Percentiles rank a stretch among this genome's conserved stretches.
These are phyloP conservation scores for Phortica okadai DNA, from an alignment of 2,888 invertebrate genomes.

Conservation along the genomic window DNA sequence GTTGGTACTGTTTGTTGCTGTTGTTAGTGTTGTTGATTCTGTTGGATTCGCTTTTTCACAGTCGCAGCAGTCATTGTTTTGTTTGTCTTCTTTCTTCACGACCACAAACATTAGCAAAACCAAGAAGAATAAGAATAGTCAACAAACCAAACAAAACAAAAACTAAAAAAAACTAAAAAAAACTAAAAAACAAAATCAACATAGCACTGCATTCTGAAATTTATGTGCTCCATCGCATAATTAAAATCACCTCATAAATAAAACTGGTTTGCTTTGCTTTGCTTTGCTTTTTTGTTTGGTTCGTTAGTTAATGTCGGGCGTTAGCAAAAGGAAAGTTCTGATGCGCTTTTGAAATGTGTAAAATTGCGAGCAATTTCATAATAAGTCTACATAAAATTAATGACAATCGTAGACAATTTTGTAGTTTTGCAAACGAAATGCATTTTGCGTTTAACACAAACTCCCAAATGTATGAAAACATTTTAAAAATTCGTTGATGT, in stretches of 20 bases:
- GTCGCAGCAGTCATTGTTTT: no score
- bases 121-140: conserved; percentile 20
- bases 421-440: not conserved
- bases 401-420: not conserved
- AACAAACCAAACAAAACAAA: not conserved
- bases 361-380: conserved; percentile 2
- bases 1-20: no score
- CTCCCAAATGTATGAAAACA: not conserved
- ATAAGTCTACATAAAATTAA: conserved; percentile 7
- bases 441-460: not conserved
- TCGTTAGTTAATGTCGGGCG: not conserved
- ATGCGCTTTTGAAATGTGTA: not conserved
- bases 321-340: not conserved
- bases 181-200: conserved; percentile 17
- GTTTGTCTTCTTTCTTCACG: no score
- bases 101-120: conserved; percentile 6
- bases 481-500: not conserved
- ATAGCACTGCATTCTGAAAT: conserved; percentile 45
- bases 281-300: conserved; percentile 1
- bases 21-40: no score
- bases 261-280: conserved; percentile 32
- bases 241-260: conserved; percentile 68
- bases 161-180: not conserved
- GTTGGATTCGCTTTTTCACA: no score
- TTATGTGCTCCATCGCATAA: conserved; percentile 60